Evolutionary conservation across 2,113 vertebrate species (phyloP).

Genomic region (Setophaga kirtlandii): DNA sequence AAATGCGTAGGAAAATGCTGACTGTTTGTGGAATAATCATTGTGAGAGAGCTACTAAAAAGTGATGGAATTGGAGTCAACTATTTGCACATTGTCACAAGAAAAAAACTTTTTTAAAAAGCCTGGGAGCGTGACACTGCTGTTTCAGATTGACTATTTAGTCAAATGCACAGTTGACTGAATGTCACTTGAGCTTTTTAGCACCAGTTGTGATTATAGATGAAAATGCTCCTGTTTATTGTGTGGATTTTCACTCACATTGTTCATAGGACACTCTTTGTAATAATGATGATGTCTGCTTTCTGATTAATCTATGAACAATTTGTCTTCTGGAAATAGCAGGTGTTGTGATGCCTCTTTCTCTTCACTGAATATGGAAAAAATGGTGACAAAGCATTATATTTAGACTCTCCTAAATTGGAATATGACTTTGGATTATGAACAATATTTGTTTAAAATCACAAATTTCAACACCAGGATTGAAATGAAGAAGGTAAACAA

Average conservation of each 20-base stretch:
- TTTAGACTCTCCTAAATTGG: not conserved
- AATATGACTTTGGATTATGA: not conserved
- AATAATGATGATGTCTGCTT: not conserved
- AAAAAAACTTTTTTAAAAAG: not conserved
- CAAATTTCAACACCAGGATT: not conserved
- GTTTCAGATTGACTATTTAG: not conserved
- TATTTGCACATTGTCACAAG: not conserved
- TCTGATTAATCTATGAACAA: not conserved
- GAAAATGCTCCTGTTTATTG: not conserved
- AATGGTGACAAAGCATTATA: not conserved
- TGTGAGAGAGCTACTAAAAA: not conserved
- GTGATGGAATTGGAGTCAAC: not conserved
- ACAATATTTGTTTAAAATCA: not conserved
- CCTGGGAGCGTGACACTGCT: not conserved
- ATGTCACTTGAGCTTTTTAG: slow-evolving; percentile 3
- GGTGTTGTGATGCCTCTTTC: not conserved
- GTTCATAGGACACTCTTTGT: not conserved
- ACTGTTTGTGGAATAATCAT: not conserved
- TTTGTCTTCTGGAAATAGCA: not conserved
- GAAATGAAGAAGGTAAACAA: not conserved
- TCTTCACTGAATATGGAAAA: not conserved
- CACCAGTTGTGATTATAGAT: not conserved
- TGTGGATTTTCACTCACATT: not conserved
- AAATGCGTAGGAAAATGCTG: not conserved
- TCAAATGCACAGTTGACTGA: not conserved